Evolutionary conservation across 2,113 vertebrate species (phyloP).

Genomic region (cat (Felis catus)): DNA sequence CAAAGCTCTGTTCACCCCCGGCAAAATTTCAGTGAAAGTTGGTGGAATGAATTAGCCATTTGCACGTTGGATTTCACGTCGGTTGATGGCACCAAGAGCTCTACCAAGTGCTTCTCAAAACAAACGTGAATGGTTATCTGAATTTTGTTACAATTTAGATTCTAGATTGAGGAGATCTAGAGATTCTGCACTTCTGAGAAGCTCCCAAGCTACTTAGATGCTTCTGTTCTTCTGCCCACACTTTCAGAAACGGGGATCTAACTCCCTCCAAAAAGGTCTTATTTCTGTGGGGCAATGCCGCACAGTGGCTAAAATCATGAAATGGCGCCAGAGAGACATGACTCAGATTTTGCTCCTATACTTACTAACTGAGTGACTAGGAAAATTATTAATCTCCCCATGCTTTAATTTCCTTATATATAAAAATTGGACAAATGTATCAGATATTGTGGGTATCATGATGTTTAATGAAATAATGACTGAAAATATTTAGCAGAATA

Average conservation of each 20-base stretch:
- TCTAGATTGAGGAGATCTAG: not conserved
- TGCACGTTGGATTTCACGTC: not conserved
- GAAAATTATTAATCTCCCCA: not conserved
- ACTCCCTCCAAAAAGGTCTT: not conserved
- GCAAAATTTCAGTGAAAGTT: not conserved
- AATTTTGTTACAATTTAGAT: not conserved
- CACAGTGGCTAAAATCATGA: not conserved
- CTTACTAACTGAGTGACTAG: not conserved
- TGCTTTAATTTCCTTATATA: not conserved
- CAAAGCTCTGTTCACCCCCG: not conserved
- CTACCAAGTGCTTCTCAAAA: not conserved
- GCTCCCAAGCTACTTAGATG: not conserved
- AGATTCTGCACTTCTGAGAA: not conserved
- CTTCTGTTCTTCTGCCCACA: not conserved
- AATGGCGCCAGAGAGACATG: not conserved
- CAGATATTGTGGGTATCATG: not conserved
- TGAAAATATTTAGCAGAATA: not conserved
- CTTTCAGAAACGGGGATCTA: not conserved
- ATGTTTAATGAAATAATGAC: not conserved
- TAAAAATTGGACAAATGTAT: not conserved
- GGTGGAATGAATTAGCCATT: not conserved
- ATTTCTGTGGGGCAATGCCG: not conserved
- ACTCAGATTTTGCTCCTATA: not conserved
- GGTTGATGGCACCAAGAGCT: not conserved
- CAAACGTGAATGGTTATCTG: not conserved